Evolutionary conservation across 2,797 vertebrate genomes (phyloP).

Genomic region (Chrosomus eos): DNA sequence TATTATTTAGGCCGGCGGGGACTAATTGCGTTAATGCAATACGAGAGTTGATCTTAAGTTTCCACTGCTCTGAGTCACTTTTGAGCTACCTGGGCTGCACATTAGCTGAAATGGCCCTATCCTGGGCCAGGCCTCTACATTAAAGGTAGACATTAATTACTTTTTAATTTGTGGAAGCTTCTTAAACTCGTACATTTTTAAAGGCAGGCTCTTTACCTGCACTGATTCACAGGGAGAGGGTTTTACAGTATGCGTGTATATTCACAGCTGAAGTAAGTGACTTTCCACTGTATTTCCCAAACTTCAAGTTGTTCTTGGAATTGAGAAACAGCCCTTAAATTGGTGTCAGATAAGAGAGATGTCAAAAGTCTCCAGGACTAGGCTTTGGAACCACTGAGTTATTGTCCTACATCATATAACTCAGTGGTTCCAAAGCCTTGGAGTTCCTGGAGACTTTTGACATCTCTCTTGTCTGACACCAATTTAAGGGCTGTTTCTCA

Average conservation of each 20-base stretch:
- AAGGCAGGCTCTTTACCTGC: slow-evolving; percentile 72
- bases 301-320: neutral
- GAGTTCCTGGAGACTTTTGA: no score
- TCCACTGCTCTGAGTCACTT: slow-evolving; percentile 64
- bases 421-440: no score
- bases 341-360: no score
- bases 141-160: slow-evolving; percentile 76
- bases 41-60: slow-evolving; percentile 66
- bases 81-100: slow-evolving; percentile 58
- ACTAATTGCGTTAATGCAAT: slow-evolving; percentile 82
- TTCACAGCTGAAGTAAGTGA: neutral
- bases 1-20: slow-evolving; percentile 80
- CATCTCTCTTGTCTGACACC: no score
- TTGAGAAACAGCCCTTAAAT: no score
- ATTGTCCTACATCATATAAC: no score
- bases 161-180: slow-evolving; percentile 78
- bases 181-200: slow-evolving; percentile 72
- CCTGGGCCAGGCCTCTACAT: slow-evolving; percentile 60
- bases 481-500: no score
- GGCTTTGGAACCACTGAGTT: no score
- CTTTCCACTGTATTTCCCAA: slow-evolving; percentile 10
- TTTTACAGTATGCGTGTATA: slow-evolving; percentile 3
- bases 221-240: slow-evolving; percentile 54
- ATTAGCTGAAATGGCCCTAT: slow-evolving; percentile 43
- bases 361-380: no score